Percentiles rank a stretch among this genome's conserved stretches.
These are phyloP conservation scores for Drosophila azteca DNA, from an alignment of 1,140 invertebrate genomes.

Conservation along the genomic window DNA sequence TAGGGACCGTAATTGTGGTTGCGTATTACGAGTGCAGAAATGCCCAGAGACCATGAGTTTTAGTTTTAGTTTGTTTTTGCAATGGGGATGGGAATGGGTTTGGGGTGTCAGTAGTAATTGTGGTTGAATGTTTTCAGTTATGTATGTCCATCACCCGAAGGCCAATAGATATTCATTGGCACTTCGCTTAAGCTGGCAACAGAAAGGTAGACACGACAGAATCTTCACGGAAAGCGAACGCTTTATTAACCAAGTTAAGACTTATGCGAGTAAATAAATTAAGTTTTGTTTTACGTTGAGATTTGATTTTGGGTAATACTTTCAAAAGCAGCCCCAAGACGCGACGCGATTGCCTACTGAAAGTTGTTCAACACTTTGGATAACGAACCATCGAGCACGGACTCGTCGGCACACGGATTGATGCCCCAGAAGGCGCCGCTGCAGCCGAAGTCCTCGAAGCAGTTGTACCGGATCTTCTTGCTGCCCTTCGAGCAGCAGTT, in stretches of 20 bases:
- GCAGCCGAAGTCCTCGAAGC: conserved; percentile 88
- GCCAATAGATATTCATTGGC: no score
- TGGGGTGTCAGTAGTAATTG: background rate
- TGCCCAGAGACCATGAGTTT: no score
- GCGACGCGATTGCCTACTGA: conserved; percentile 4
- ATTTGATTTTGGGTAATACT: conserved; percentile 6
- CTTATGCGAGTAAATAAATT: conserved; percentile 33
- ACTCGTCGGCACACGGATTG: conserved; percentile 86
- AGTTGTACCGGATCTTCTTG: conserved; percentile 84
- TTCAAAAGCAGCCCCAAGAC: conserved; percentile 2
- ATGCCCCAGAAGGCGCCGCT: conserved; percentile 86
- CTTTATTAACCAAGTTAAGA: conserved; percentile 35
- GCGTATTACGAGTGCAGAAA: no score
- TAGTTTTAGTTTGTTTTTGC: no score
- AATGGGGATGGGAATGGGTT: no score
- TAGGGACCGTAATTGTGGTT: background rate
- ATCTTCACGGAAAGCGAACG: conserved; percentile 3
- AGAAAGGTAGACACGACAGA: background rate
- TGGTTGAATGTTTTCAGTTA: background rate
- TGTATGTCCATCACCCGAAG: no score
- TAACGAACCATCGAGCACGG: conserved; percentile 74
- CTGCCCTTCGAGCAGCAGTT: conserved; percentile 86
- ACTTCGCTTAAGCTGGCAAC: conserved; percentile 8
- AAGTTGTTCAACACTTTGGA: conserved; percentile 25
- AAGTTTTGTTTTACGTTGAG: conserved; percentile 1